Percentiles rank a stretch among this genome's conserved stretches.
Conservation (phyloP, 2,888 invertebrate genomes). For the Oithona nana region DNA sequence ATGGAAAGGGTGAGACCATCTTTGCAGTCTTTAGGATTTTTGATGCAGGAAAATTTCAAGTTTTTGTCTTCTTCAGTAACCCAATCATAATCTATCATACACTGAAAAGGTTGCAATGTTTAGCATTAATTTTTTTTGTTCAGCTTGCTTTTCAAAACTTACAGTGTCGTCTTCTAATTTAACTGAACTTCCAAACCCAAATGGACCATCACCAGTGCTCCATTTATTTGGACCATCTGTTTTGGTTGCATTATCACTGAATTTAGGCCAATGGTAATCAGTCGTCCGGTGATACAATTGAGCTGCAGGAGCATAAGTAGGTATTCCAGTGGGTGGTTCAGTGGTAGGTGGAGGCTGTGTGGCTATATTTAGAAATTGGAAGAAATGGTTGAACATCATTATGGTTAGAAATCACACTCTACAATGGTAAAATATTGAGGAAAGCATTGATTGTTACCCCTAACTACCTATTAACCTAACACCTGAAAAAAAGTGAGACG, state of each 20-base stretch:
- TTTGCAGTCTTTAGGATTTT: constrained; percentile 4
- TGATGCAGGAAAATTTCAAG: constrained; percentile 1
- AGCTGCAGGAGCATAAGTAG: background rate
- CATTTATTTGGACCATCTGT: background rate
- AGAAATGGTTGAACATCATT: too few species aligned
- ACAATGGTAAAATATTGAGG: too few species aligned
- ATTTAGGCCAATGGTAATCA: background rate
- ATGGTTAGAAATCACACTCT: too few species aligned
- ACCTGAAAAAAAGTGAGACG: too few species aligned
- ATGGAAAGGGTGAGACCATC: constrained; percentile 4
- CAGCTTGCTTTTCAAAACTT: too few species aligned
- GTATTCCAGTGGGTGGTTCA: background rate
- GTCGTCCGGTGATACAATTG: background rate
- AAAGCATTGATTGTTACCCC: too few species aligned
- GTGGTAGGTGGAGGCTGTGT: background rate
- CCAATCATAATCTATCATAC: constrained; percentile 12
- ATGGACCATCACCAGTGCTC: background rate
- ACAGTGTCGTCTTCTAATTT: background rate
- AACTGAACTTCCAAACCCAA: background rate
- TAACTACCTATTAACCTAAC: too few species aligned
- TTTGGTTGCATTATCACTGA: background rate
- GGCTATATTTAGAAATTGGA: too few species aligned
- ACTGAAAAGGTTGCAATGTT: too few species aligned
- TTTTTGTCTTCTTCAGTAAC: background rate
- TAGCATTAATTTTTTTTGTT: too few species aligned